These are phyloP conservation scores for Dynastes tityus DNA, from an alignment of 2,888 invertebrate genomes.

Conservation along the genomic window DNA sequence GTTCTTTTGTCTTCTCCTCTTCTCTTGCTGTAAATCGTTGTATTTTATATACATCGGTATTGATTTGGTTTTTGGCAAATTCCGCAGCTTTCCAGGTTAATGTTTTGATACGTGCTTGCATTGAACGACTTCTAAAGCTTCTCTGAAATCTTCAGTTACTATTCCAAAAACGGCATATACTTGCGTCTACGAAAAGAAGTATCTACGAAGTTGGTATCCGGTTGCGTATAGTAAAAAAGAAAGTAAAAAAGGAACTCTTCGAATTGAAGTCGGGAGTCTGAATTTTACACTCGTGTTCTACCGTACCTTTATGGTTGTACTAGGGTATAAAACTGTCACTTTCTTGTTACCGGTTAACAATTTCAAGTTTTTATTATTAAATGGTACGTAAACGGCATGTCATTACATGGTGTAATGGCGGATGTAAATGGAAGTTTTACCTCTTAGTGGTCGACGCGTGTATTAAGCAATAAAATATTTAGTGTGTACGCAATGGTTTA, in stretches of 20 bases:
- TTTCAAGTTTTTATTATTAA: constrained; percentile 41
- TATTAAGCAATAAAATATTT: constrained; percentile 15
- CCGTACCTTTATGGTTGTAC: constrained; percentile 36
- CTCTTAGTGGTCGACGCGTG: neutral
- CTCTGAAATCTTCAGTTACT: neutral
- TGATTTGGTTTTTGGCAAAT: neutral
- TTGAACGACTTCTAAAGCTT: neutral
- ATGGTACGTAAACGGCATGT: constrained; percentile 23
- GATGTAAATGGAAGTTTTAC: constrained; percentile 5
- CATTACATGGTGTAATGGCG: constrained; percentile 13
- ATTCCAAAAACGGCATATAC: constrained; percentile 1
- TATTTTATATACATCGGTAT: neutral
- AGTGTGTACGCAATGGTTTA: neutral
- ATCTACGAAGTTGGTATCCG: neutral
- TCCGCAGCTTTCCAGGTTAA: neutral
- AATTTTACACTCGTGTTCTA: constrained; percentile 36
- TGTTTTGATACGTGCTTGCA: neutral
- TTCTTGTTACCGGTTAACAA: constrained; percentile 41
- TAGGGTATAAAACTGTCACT: constrained; percentile 40
- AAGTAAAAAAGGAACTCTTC: constrained; percentile 11
- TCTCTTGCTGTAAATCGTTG: neutral
- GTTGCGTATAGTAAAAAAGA: neutral
- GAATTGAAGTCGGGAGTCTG: neutral
- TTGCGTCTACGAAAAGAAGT: neutral
- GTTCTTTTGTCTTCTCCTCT: neutral